phyloP scores from a whole-genome alignment of 2,113 vertebrate species.

The Lophius piscatorius region DNA sequence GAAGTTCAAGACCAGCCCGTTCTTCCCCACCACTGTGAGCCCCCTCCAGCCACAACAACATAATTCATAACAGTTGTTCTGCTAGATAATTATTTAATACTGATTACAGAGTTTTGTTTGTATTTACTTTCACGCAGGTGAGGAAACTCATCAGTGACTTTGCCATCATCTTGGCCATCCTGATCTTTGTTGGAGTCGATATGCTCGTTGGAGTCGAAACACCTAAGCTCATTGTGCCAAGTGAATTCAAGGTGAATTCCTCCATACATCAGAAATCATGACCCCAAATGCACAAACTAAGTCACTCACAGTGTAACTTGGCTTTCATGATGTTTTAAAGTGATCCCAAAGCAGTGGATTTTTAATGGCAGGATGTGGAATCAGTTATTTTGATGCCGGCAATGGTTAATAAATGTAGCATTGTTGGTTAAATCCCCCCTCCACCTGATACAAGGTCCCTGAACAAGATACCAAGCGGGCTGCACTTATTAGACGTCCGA shows the following conservation, averaged over 20 bases:
- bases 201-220: constrained; percentile 94
- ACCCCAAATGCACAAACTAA: too few species aligned
- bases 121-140: constrained; percentile 79
- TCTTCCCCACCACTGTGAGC: constrained; percentile 96
- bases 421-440: too few species aligned
- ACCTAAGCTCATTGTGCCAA: constrained; percentile 97
- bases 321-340: too few species aligned
- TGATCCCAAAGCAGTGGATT: too few species aligned
- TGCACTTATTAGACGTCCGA: too few species aligned
- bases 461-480: too few species aligned
- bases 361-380: too few species aligned
- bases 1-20: constrained; percentile 96
- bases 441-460: too few species aligned
- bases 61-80: background rate
- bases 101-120: background rate
- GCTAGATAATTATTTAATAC: background rate
- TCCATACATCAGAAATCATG: too few species aligned
- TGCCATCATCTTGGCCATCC: constrained; percentile 95
- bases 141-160: constrained; percentile 98
- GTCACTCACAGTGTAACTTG: too few species aligned
- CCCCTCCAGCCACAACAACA: background rate
- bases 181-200: constrained; percentile 95
- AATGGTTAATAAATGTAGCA: too few species aligned
- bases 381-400: too few species aligned
- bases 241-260: constrained; percentile 91